phyloP scores from a whole-genome alignment of 2,797 vertebrate species.

The Urophycis tenuis region DNA sequence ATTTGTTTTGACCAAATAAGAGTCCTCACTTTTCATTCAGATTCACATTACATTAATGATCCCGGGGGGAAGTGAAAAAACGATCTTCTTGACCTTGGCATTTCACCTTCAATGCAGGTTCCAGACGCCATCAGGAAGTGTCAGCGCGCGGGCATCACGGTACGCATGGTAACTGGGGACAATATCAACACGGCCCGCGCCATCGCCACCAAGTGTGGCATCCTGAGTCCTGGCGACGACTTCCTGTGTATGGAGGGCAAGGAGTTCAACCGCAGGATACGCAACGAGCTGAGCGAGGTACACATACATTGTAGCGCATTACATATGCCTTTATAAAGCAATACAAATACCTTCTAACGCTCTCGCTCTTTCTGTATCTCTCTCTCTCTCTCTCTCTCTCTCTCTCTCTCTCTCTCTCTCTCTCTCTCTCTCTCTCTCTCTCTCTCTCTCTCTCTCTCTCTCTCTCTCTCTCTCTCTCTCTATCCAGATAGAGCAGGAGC shows the following conservation, averaged over 20 bases:
- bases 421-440: too few species aligned
- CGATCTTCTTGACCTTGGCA: background rate
- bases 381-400: too few species aligned
- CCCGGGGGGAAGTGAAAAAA: too few species aligned
- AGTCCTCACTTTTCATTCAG: background rate
- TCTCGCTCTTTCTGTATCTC: too few species aligned
- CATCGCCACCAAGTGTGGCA: slow-evolving; percentile 93
- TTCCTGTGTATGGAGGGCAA: slow-evolving; percentile 94
- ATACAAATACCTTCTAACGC: background rate
- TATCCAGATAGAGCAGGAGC: slow-evolving; percentile 85
- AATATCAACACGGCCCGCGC: slow-evolving; percentile 96
- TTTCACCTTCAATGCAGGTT: slow-evolving; percentile 66
- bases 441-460: background rate
- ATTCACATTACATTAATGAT: background rate
- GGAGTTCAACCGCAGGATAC: slow-evolving; percentile 92
- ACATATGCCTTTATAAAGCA: background rate
- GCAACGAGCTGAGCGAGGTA: slow-evolving; percentile 89
- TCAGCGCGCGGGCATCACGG: slow-evolving; percentile 93
- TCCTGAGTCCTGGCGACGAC: slow-evolving; percentile 88
- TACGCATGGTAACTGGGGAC: slow-evolving; percentile 98
- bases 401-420: too few species aligned
- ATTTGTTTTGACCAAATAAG: too few species aligned
- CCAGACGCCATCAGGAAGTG: slow-evolving; percentile 95
- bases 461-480: background rate
- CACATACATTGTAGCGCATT: slow-evolving; percentile 10